These are phyloP conservation scores for Macrocentrus cingulum DNA, from an alignment of 1,140 invertebrate genomes.

Conservation along the genomic window DNA sequence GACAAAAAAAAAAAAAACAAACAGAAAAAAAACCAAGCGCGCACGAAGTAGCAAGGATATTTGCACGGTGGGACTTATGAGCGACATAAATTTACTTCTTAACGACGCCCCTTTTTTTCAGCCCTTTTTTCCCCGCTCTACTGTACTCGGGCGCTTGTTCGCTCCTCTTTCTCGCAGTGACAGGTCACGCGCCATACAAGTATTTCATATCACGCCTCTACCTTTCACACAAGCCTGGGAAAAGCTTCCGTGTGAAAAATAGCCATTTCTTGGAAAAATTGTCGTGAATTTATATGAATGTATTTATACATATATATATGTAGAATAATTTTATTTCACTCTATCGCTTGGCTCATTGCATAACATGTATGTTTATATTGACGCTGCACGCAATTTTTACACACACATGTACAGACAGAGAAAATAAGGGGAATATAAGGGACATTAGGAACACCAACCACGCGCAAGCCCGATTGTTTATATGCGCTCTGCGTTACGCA, in stretches of 20 bases:
- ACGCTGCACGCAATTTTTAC: no score
- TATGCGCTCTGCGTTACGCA: constrained; percentile 6
- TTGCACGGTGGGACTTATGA: constrained; percentile 30
- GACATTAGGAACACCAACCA: constrained; percentile 1
- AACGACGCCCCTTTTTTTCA: neutral
- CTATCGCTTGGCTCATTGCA: no score
- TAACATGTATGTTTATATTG: no score
- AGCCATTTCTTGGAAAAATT: neutral
- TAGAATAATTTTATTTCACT: no score
- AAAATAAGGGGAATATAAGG: no score
- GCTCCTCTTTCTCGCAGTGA: neutral
- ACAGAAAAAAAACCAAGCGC: neutral
- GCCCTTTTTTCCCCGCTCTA: neutral
- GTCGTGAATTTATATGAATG: neutral
- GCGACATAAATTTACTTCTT: constrained; percentile 32
- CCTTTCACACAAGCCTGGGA: constrained; percentile 12
- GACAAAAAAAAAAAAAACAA: constrained; percentile 15
- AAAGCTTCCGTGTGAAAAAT: constrained; percentile 1
- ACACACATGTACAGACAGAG: no score
- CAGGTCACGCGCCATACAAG: constrained; percentile 1
- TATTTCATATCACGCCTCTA: constrained; percentile 20
- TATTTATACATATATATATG: no score
- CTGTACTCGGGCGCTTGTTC: neutral
- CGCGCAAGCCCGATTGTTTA: constrained; percentile 11
- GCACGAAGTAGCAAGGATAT: constrained; percentile 18